These are phyloP conservation scores for Umimayanthus kanabou DNA, from an alignment of 92 coral and sea anemone genomes.

Conservation along the genomic window DNA sequence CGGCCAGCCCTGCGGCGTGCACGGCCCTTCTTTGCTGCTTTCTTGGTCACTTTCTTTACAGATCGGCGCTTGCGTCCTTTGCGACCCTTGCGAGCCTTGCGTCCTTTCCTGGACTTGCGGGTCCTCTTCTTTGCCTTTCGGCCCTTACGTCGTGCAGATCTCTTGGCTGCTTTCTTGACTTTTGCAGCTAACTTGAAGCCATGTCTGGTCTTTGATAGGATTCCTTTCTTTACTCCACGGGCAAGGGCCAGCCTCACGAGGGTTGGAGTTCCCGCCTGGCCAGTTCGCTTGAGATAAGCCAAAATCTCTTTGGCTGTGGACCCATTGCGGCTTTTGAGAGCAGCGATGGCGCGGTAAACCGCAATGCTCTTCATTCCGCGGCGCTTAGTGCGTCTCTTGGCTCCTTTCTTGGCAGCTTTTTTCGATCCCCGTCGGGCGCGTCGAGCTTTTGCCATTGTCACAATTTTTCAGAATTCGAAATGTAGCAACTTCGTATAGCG, in stretches of 20 bases:
- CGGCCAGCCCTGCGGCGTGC: conserved; percentile 35
- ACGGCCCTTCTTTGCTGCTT: conserved; percentile 36
- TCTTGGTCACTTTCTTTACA: conserved; percentile 40
- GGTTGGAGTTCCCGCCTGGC: conserved; percentile 46
- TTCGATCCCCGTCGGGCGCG: conserved; percentile 28
- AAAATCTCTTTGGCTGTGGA: conserved; percentile 70
- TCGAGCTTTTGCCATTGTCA: conserved; percentile 37
- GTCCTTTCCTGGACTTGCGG: conserved; percentile 15
- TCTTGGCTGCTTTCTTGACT: conserved; percentile 33
- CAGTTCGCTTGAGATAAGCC: conserved; percentile 58
- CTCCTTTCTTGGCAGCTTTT: conserved; percentile 43
- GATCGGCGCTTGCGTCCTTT: conserved; percentile 48
- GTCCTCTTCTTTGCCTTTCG: conserved; percentile 34
- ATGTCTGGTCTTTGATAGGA: conserved; percentile 59
- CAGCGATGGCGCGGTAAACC: conserved; percentile 72
- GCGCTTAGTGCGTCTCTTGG: conserved; percentile 49
- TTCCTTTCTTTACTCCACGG: conserved; percentile 72
- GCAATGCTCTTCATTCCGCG: conserved; percentile 59
- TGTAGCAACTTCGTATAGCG: conserved; percentile 33
- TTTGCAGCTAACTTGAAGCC: conserved; percentile 62
- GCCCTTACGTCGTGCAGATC: conserved; percentile 37
- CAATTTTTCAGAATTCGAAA: conserved; percentile 24
- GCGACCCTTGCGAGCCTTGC: conserved; percentile 35
- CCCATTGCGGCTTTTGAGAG: conserved; percentile 74
- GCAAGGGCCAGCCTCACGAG: conserved; percentile 73